These are phyloP conservation scores for Tragopan temminckii DNA, from an alignment of 2,797 vertebrate species.

Conservation along the genomic window DNA sequence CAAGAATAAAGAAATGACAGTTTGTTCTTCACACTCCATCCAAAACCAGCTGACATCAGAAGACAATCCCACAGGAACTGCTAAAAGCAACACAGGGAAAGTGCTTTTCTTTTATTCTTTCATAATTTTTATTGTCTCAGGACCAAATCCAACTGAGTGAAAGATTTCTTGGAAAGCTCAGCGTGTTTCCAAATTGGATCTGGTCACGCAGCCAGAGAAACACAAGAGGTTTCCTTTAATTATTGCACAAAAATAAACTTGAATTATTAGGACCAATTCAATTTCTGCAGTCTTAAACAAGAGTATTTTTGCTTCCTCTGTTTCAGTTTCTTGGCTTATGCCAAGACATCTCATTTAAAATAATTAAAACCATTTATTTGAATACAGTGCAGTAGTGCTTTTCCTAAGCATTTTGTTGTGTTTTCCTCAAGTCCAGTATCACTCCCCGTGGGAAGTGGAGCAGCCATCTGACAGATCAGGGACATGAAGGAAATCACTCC, in stretches of 20 bases:
- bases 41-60: conserved; percentile 17
- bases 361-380: conserved; percentile 69
- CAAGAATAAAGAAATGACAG: not conserved
- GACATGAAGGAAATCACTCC: conserved; percentile 57
- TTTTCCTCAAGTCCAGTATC: not conserved
- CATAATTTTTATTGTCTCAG: not conserved
- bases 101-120: not conserved
- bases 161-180: conserved; percentile 53
- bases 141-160: conserved; percentile 41
- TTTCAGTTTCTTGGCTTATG: conserved; percentile 10
- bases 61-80: not conserved
- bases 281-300: conserved; percentile 67
- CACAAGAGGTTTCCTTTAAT: conserved; percentile 33
- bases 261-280: conserved; percentile 45
- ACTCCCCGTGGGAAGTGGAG: not conserved
- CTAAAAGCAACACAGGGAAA: conserved; percentile 10
- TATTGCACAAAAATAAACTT: conserved; percentile 58
- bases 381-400: conserved; percentile 19
- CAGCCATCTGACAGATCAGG: conserved; percentile 45
- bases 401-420: conserved; percentile 40
- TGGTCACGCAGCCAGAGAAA: conserved; percentile 55
- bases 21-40: not conserved
- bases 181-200: conserved; percentile 27
- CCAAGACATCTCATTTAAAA: conserved; percentile 48
- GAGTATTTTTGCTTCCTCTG: conserved; percentile 44